Evolutionary conservation across 2,888 invertebrate genomes (phyloP).

Genomic region (Agriopis aurantiaria): DNA sequence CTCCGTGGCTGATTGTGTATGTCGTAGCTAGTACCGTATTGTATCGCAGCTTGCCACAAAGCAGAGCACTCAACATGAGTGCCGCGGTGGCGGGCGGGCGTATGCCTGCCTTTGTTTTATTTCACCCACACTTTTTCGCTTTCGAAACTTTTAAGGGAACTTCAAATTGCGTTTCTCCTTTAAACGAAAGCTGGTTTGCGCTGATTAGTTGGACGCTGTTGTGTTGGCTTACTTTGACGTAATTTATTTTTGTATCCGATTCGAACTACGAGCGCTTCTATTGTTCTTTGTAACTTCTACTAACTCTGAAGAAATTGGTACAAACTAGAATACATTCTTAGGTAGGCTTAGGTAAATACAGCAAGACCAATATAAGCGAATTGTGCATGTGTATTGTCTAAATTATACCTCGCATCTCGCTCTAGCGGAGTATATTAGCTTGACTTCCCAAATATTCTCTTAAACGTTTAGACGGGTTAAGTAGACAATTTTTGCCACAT

Average conservation of each 20-base stretch:
- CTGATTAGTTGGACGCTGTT: conserved; percentile 68
- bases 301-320: background rate
- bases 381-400: background rate
- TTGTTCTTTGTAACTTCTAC: conserved; percentile 17
- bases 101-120: conserved; percentile 83
- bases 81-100: conserved; percentile 76
- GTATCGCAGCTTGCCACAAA: conserved; percentile 80
- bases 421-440: background rate
- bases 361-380: no score
- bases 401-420: background rate
- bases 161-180: conserved; percentile 79
- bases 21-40: conserved; percentile 66
- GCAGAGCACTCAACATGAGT: conserved; percentile 84
- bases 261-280: conserved; percentile 33
- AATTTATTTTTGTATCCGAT: conserved; percentile 50
- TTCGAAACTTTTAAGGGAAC: conserved; percentile 81
- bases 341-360: no score
- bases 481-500: background rate
- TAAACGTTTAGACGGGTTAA: conserved; percentile 1
- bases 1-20: conserved; percentile 50
- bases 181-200: conserved; percentile 68
- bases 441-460: background rate
- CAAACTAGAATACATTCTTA: background rate
- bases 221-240: conserved; percentile 46
- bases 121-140: conserved; percentile 81